These are phyloP conservation scores for Xiphophorus birchmanni DNA, from an alignment of 2,797 vertebrate species.

Conservation along the genomic window DNA sequence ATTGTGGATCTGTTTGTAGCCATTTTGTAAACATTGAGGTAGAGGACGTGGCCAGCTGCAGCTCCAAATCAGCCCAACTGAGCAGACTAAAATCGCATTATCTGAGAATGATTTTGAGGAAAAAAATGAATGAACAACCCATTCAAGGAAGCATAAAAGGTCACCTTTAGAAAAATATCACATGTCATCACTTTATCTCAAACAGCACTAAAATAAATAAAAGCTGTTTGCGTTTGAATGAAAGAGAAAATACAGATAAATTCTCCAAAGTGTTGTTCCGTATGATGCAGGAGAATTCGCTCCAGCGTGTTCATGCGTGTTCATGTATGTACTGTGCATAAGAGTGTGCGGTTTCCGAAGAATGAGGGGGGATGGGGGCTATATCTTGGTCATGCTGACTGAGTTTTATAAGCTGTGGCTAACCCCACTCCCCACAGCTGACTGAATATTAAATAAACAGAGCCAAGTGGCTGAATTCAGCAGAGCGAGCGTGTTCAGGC, in stretches of 20 bases:
- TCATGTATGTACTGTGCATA: constrained; percentile 12
- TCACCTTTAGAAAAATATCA: constrained; percentile 10
- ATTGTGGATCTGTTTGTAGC: too few species aligned
- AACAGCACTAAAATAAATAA: constrained; percentile 9
- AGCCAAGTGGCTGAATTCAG: constrained; percentile 81
- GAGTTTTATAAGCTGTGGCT: constrained; percentile 87
- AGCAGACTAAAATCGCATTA: too few species aligned
- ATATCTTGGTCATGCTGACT: constrained; percentile 82
- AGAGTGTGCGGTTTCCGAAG: constrained; percentile 19
- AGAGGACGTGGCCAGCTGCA: too few species aligned
- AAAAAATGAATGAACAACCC: too few species aligned
- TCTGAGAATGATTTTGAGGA: too few species aligned
- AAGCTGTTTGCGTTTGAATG: not conserved
- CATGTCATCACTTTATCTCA: constrained; percentile 1
- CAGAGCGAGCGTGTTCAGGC: constrained; percentile 68
- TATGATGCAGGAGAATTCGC: constrained; percentile 15
- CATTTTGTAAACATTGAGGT: too few species aligned
- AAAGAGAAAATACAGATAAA: constrained; percentile 15
- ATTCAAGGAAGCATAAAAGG: constrained; percentile 1
- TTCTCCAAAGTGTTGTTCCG: not conserved
- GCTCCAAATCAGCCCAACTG: too few species aligned
- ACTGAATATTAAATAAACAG: constrained; percentile 88
- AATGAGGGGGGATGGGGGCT: constrained; percentile 52
- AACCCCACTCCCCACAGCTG: constrained; percentile 86
- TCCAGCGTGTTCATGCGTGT: constrained; percentile 15